Conservation (phyloP, 2,113 vertebrate genomes). For the Protomyctophum bolini region DNA sequence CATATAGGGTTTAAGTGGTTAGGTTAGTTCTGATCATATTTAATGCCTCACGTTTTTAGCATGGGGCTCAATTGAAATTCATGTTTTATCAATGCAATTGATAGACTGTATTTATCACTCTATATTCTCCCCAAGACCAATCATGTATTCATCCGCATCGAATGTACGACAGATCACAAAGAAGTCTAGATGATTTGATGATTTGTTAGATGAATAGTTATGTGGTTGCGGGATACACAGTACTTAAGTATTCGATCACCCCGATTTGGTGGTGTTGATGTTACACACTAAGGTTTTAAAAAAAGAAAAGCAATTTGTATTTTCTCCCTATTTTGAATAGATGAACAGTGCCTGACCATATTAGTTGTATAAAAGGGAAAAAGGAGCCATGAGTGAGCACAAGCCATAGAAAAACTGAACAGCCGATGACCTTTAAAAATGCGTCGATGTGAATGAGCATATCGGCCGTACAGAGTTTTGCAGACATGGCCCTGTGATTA, state of each 20-base stretch:
- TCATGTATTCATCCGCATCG: constrained; percentile 18
- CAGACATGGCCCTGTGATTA: constrained; percentile 21
- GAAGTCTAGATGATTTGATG: constrained; percentile 4
- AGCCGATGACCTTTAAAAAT: constrained; percentile 15
- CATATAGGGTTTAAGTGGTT: not conserved
- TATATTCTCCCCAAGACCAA: constrained; percentile 34
- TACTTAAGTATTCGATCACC: constrained; percentile 44
- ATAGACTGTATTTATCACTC: constrained; percentile 7
- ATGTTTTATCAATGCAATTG: constrained; percentile 12
- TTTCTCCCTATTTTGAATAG: constrained; percentile 36
- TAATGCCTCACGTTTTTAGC: constrained; percentile 31
- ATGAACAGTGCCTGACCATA: constrained; percentile 54
- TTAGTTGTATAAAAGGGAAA: constrained; percentile 54
- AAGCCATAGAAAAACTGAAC: constrained; percentile 72
- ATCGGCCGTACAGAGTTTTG: constrained; percentile 32
- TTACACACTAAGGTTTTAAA: constrained; percentile 39
- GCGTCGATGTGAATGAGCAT: constrained; percentile 32
- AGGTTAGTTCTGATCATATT: constrained; percentile 17
- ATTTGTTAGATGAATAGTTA: constrained; percentile 6
- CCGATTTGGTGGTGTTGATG: constrained; percentile 21
- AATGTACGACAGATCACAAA: constrained; percentile 5
- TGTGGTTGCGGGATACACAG: constrained; percentile 14
- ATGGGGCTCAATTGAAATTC: constrained; percentile 18
- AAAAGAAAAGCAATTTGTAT: constrained; percentile 25
- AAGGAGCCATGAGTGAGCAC: constrained; percentile 67